Evolutionary conservation across 2,888 invertebrate species (phyloP).

Genomic region (Cataglyphis albicans): DNA sequence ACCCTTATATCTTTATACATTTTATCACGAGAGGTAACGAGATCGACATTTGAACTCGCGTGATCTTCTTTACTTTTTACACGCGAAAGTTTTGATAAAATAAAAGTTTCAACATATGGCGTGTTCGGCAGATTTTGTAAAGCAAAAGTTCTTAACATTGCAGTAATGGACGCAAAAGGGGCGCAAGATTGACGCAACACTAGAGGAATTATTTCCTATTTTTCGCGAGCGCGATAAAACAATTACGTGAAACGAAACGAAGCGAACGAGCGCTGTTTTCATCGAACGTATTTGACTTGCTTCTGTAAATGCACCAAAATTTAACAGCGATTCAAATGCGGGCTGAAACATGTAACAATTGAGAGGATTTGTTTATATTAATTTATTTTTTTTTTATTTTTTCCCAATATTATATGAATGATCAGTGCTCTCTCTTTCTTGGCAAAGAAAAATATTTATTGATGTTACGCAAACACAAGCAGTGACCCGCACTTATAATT

Average conservation of each 20-base stretch:
- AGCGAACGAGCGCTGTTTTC: neutral
- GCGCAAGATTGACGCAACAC: slow-evolving; percentile 22
- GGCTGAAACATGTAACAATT: slow-evolving; percentile 22
- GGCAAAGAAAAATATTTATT: neutral
- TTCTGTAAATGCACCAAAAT: slow-evolving; percentile 12
- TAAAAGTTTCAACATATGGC: slow-evolving; percentile 27
- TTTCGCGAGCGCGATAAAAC: slow-evolving; percentile 44
- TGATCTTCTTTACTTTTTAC: slow-evolving; percentile 23
- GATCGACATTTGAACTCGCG: slow-evolving; percentile 17
- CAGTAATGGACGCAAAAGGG: slow-evolving; percentile 23
- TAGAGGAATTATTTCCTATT: slow-evolving; percentile 65
- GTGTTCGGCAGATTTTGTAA: slow-evolving; percentile 29
- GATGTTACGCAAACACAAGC: neutral
- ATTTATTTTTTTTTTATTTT: neutral
- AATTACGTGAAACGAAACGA: slow-evolving; percentile 24
- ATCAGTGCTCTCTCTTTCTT: neutral
- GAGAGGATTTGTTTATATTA: neutral
- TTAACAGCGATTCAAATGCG: slow-evolving; percentile 20
- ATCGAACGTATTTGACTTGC: slow-evolving; percentile 35
- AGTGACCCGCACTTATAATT: neutral
- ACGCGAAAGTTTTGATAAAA: neutral
- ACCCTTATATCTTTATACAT: slow-evolving; percentile 29
- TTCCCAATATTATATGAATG: neutral
- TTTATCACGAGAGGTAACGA: slow-evolving; percentile 13
- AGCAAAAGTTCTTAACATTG: neutral